Evolutionary conservation across 2,797 vertebrate species (phyloP), one percentile per base, ranked within the genome.

Genomic region (Eutrigla gurnardus): DNA sequence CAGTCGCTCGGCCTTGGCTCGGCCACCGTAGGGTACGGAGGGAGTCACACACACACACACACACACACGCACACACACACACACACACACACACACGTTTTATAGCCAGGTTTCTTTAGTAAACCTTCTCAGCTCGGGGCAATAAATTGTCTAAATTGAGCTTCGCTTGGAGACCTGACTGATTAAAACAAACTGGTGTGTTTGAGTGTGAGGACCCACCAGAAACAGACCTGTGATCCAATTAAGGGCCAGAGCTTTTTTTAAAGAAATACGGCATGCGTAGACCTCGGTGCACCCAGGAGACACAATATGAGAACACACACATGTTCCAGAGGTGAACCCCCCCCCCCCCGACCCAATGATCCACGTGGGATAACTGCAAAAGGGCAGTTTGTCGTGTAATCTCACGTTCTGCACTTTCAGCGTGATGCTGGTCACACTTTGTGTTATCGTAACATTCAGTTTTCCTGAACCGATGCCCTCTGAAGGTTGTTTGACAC

Each of bases 171-270:
- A 88, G 89, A 91, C 87, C 84, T 58, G 71, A 88, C 87, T 92
- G 88, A 92, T 92, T 92, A 92, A 93, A 92, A 92, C 88, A 91
- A 92, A 92, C 90, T 81, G 82, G 75, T 40, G 83, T 12, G 54
- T 84, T 89, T 91, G 90, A 18, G 79, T 84, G 86, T 81, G 88
- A 89, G 89, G 92, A 91, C 90, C 91, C 43, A 92, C 90, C 88
- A 89, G 86, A 83, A 90, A 78, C 85, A 90, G 80, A 84, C 71
- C 70, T 82, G 86, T 90, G 89, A 92, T 91, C 90, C 89, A 92
- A 89, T 91, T 89, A 87, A 80, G 60, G 63, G 45, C 77, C 88
- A 78, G 88, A 75, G 65, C 47, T 65, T n/a, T 62, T 72, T 72
- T 80, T 69, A 70, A 64, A 88, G 84, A 88, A 87, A 82, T 81